Evolutionary conservation across 2,888 invertebrate species (phyloP), one percentile per base, ranked within the genome.

Genomic region (Didymodactylos carnosus): DNA sequence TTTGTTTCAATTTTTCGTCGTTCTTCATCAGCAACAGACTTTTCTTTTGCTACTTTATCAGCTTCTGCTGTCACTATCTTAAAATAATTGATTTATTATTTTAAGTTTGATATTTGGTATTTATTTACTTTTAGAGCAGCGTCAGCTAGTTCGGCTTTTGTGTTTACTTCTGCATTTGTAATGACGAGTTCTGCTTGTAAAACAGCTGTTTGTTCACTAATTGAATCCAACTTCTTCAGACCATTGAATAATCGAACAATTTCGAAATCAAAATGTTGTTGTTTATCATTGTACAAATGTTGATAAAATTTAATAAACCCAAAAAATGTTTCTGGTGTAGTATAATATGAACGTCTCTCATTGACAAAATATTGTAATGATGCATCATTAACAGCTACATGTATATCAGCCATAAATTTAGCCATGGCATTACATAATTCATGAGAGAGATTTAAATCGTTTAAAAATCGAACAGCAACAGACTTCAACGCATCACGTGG

Each of bases 271-370:
- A 62, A n/a, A n/a, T 62, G 29, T 11, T 10, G 39, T 27, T 40
- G 70, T 27, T 40, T 70, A 70, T 70, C 35, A 23, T 70, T 23
- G 35, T 70, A 40, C 5, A 70, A 39, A 40, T 70, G 40, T 40
- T 89, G 87, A 81, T 94, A 95, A 51, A 94, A 85, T 80, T 90
- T 91, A 75, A 95, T 94, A 85, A 94, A 94, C 81, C 95, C 95
- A 72, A 95, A 85, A 84, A 92, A 95, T 77, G 92, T 93, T 84
- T 95, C 95, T 0, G 95, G 95, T 10, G 95, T 95, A 0, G 95
- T 95, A 81, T 95, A 95, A 83, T 94, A 94, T 83, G 92, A 94
- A 69, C 95, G 88, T 69, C 92, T 87, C 80, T 95, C 94, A 80
- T 91, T 92, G 3, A 35, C 2, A 2, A 70, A 40, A 41, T 40